A percentile compares a stretch with the other conserved stretches of the same genome.
Evolutionary conservation across 2,888 invertebrate species (phyloP).

Genomic region (Dynastes tityus): DNA sequence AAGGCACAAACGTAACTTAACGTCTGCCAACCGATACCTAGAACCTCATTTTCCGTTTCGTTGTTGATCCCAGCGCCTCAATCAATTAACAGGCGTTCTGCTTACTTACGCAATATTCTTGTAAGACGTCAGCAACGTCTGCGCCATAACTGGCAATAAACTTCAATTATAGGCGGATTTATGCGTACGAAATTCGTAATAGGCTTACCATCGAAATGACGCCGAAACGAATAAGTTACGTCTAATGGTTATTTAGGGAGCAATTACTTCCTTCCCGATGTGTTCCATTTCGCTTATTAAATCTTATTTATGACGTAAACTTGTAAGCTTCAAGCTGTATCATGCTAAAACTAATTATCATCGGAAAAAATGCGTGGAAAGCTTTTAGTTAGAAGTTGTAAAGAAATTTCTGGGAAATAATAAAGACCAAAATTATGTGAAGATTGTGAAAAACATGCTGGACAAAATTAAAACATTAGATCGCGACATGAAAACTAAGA

Average conservation of each 20-base stretch:
- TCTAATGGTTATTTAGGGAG: constrained; percentile 39
- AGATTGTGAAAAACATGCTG: too few relatives aligned
- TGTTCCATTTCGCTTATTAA: background rate
- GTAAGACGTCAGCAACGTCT: background rate
- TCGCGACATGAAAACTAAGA: too few relatives aligned
- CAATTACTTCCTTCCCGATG: background rate
- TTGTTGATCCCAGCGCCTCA: constrained; percentile 9
- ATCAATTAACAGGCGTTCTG: constrained; percentile 20
- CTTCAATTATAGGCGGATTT: constrained; percentile 44
- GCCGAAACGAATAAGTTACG: constrained; percentile 20
- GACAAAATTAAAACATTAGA: too few relatives aligned
- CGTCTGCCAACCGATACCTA: too few relatives aligned
- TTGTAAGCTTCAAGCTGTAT: background rate
- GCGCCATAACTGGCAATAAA: constrained; percentile 29
- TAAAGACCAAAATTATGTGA: too few relatives aligned
- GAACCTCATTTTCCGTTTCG: background rate
- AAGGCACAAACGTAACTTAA: too few relatives aligned
- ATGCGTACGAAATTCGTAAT: constrained; percentile 34
- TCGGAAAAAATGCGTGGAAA: too few relatives aligned
- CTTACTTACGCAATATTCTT: background rate
- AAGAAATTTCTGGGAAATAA: too few relatives aligned
- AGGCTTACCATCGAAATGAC: constrained; percentile 32
- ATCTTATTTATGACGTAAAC: constrained; percentile 8
- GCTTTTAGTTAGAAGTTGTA: too few relatives aligned
- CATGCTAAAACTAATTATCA: background rate